Percentiles rank a stretch among this genome's conserved stretches.
These are phyloP conservation scores for Styela clava DNA, from an alignment of 23 tunicate genomes.

Conservation along the genomic window DNA sequence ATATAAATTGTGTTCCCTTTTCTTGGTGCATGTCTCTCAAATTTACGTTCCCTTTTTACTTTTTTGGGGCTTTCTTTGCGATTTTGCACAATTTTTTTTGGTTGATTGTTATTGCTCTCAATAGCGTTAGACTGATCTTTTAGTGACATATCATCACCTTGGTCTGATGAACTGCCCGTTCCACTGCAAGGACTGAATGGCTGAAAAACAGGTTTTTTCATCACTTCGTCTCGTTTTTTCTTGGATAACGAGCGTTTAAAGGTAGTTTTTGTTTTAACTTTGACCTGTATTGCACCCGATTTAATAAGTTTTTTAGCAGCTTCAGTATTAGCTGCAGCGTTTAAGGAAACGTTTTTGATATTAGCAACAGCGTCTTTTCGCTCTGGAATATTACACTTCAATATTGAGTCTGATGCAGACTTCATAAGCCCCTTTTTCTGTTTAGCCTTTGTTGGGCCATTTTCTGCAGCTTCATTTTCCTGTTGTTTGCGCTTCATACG, in stretches of 20 bases:
- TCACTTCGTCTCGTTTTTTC: constrained; percentile 23
- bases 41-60: constrained; percentile 10
- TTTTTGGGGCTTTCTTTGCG: constrained; percentile 8
- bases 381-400: constrained; percentile 29
- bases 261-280: constrained; percentile 64
- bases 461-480: constrained; percentile 47
- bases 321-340: constrained; percentile 89
- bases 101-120: not conserved
- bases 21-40: constrained; percentile 14
- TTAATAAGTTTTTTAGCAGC: constrained; percentile 71
- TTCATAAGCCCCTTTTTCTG: constrained; percentile 64
- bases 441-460: constrained; percentile 53
- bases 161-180: constrained; percentile 14
- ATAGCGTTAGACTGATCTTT: not conserved
- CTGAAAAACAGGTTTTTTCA: constrained; percentile 25
- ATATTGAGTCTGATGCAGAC: constrained; percentile 25
- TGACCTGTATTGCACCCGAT: constrained; percentile 70
- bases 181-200: constrained; percentile 28
- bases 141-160: not conserved
- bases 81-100: not conserved
- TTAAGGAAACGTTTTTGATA: constrained; percentile 23
- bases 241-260: constrained; percentile 64
- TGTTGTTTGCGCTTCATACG: constrained; percentile 60
- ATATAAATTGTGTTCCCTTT: constrained; percentile 86
- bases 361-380: constrained; percentile 17